Percentiles rank a stretch among this genome's conserved stretches.
Conservation (phyloP, 64 coral and sea anemone genomes). For the Stichodactyla mertensii region DNA sequence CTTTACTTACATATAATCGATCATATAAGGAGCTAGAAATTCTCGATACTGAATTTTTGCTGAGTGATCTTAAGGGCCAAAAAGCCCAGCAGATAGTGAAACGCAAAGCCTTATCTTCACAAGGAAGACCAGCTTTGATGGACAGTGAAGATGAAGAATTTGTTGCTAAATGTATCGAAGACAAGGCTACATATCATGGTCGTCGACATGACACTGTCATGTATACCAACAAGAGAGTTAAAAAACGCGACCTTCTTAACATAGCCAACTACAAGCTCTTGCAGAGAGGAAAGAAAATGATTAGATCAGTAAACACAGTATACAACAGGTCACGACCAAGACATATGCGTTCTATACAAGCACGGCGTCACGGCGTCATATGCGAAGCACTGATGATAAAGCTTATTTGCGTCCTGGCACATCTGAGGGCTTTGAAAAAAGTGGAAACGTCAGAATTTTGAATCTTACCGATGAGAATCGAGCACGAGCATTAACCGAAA, state of each 20-base stretch:
- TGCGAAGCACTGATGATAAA: constrained; percentile 26
- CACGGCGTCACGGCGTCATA: constrained; percentile 24
- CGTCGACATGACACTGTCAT: constrained; percentile 56
- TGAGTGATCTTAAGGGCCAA: background rate
- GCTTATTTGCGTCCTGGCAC: constrained; percentile 34
- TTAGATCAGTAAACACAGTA: constrained; percentile 38
- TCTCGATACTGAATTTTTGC: background rate
- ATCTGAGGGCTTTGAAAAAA: constrained; percentile 10
- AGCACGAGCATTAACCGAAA: constrained; percentile 13
- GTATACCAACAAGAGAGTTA: constrained; percentile 53
- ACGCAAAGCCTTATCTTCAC: background rate
- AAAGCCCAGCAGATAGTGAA: constrained; percentile 30
- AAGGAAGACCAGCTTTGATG: constrained; percentile 9
- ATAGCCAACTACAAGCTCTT: constrained; percentile 54
- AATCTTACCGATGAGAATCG: constrained; percentile 1
- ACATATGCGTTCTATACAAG: constrained; percentile 33
- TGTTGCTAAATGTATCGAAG: constrained; percentile 59
- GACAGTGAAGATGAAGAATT: constrained; percentile 61
- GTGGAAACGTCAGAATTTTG: constrained; percentile 16
- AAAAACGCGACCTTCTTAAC: constrained; percentile 31
- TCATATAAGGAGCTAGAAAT: background rate
- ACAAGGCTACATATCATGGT: constrained; percentile 65
- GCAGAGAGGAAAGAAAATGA: constrained; percentile 15
- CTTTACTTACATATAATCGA: background rate
- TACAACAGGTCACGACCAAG: constrained; percentile 36